Percentiles rank a stretch among this genome's conserved stretches.
Evolutionary conservation across 2,888 invertebrate species (phyloP).

Genomic region (Heteropelma amictum): DNA sequence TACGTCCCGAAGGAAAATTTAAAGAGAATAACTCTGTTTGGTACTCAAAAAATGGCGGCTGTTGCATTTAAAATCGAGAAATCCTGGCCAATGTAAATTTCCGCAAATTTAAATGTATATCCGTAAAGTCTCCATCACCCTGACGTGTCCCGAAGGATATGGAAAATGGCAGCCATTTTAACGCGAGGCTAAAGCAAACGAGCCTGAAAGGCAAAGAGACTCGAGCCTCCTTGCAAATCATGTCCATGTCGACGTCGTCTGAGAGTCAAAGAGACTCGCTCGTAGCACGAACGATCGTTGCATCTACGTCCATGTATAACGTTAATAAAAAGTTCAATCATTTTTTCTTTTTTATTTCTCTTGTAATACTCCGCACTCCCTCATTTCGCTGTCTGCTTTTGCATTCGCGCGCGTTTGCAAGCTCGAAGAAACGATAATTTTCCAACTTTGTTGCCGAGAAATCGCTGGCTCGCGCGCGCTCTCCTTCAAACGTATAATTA

Average conservation of each 20-base stretch:
- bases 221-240: constrained; percentile 31
- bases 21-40: no score
- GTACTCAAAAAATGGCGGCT: no score
- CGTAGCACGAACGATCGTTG: neutral
- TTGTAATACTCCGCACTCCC: neutral
- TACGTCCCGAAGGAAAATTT: no score
- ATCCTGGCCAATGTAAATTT: neutral
- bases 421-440: constrained; percentile 17
- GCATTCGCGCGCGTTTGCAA: neutral
- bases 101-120: neutral
- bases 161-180: constrained; percentile 39
- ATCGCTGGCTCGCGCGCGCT: neutral
- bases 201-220: constrained; percentile 24
- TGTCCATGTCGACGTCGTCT: neutral
- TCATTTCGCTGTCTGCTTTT: neutral
- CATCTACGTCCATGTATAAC: neutral
- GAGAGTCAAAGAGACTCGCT: neutral
- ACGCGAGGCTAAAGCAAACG: constrained; percentile 52
- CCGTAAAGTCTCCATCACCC: constrained; percentile 34
- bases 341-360: constrained; percentile 3
- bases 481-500: constrained; percentile 48
- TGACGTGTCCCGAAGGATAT: constrained; percentile 43
- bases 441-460: constrained; percentile 41
- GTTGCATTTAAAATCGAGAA: constrained; percentile 44
- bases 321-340: constrained; percentile 1